phyloP scores from a whole-genome alignment of 2,888 invertebrate species.

The Tetrapedia diversipes region DNA sequence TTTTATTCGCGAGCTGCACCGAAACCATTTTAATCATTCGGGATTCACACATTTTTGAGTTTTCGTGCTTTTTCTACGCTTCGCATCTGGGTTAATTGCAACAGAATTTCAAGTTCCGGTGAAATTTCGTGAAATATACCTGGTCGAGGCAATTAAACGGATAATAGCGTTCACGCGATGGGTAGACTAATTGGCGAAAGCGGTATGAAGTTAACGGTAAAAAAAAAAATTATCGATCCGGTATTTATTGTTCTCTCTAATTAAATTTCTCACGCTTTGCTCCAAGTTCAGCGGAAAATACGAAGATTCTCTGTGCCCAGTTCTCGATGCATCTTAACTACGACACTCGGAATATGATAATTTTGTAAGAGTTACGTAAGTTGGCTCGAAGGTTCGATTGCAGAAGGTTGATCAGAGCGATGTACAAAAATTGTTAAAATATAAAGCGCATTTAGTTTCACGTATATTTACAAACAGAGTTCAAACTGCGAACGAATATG shows the following conservation, averaged over 20 bases:
- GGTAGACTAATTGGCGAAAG: slow-evolving; percentile 24
- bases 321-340: neutral
- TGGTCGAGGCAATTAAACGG: neutral
- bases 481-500: neutral
- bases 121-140: neutral
- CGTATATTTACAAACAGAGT: neutral
- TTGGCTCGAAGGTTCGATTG: neutral
- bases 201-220: neutral
- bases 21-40: too few species aligned
- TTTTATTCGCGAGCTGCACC: too few species aligned
- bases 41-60: too few species aligned
- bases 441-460: too few species aligned
- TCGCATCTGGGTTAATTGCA: neutral
- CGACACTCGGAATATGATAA: neutral
- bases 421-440: neutral
- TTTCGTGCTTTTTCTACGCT: neutral
- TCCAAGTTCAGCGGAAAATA: neutral
- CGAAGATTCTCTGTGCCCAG: neutral
- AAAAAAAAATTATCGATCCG: slow-evolving; percentile 14
- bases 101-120: neutral
- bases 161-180: neutral
- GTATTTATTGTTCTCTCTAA: slow-evolving; percentile 3
- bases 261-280: slow-evolving; percentile 7
- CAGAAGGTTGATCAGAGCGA: neutral
- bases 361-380: neutral